Evolutionary conservation across 2,888 invertebrate species (phyloP), one percentile per base, ranked within the genome.

Genomic region (Drosophila neonasuta): DNA sequence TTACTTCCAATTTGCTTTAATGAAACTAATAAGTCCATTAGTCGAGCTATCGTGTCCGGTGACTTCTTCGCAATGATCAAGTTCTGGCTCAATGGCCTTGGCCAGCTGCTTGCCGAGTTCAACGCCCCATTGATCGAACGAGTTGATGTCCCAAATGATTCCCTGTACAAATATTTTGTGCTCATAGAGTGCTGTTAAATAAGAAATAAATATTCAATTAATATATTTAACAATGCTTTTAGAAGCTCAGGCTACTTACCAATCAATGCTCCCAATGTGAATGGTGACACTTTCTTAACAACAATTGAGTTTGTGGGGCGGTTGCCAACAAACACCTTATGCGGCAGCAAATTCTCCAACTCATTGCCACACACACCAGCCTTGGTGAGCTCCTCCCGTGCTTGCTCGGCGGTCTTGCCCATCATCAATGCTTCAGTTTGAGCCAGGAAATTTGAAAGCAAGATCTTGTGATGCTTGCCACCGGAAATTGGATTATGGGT

Each of bases 121-220:
- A 55, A 99, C 99, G 36, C 99, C 99, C 99, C 99, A 99, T 89
- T 99, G 99, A 92, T 99, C 99, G 91, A 96, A 99, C 0, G 99
- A 99, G 91, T 99, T 99, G 89, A 99, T 98, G 91, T 99, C 97
- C 99, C 99, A 99, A 87, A 99, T 96, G 49, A 97, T 95, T 45
- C 99, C 99, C 91, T 99, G 99, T 0, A 96, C 96, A 92, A 99
- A 99, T 86, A 99, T 99, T 92, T 99, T 99, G 91, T 99, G 99
- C 90, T 99, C 99, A 91, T 99, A 99, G 92, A 97, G 94, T 0
- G 97, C 99, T 97, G 62, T 2, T 74, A 54, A 65, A 36, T 7
- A 20, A 30, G 42, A 10, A 13, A 59, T 24, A 2, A 15, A 9
- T 5, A 52, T 41, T 29, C 3, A 36, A 74, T 51, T 20, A 10